phyloP scores from a whole-genome alignment of 2,888 invertebrate genomes.

The Linhomoeus sp. region DNA sequence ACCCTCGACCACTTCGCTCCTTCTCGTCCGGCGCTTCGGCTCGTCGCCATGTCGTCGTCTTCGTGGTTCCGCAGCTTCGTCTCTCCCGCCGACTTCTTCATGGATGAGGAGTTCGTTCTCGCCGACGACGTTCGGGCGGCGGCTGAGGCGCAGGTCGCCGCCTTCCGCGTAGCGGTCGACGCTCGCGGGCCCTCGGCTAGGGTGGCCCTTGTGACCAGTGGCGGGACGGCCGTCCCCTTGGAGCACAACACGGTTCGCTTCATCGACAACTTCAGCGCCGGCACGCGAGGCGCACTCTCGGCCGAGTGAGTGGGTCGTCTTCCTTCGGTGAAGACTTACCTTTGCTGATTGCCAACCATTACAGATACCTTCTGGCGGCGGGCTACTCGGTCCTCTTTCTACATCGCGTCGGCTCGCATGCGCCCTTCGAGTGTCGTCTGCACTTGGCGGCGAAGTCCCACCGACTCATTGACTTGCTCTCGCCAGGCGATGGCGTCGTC shows the following conservation, averaged over 20 bases:
- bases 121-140: no score
- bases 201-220: constrained; percentile 38
- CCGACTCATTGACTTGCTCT: constrained; percentile 12
- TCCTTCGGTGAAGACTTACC: constrained; percentile 17
- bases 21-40: no score
- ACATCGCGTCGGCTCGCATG: constrained; percentile 64
- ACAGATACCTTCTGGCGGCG: constrained; percentile 50
- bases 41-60: no score
- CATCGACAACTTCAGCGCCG: constrained; percentile 96
- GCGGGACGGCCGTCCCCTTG: constrained; percentile 85
- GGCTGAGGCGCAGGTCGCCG: no score
- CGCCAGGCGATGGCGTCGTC: constrained; percentile 8
- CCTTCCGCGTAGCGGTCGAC: no score
- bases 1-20: no score
- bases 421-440: constrained; percentile 76
- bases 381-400: constrained; percentile 84
- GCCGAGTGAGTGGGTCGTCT: constrained; percentile 44
- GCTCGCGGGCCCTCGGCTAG: no score
- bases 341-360: neutral
- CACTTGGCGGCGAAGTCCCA: constrained; percentile 21
- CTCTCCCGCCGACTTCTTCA: no score
- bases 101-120: no score
- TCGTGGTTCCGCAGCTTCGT: no score
- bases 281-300: constrained; percentile 77
- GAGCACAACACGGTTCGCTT: constrained; percentile 92